phyloP scores from a whole-genome alignment of 2,797 vertebrate genomes.

The Falco concolor region DNA sequence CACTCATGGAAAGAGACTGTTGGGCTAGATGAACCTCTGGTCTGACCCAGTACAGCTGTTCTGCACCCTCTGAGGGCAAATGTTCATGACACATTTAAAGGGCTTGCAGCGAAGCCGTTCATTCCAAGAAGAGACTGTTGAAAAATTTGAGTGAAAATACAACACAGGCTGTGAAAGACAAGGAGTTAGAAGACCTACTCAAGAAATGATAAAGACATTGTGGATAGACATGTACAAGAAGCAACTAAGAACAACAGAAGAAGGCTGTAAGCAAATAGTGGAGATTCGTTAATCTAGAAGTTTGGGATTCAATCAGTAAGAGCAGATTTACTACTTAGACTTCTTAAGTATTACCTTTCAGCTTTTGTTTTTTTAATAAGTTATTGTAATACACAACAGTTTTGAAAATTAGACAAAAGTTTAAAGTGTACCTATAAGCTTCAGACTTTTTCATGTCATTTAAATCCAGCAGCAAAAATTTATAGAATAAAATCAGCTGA shows the following conservation, averaged over 20 bases:
- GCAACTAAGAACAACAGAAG: background rate
- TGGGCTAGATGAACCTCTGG: background rate
- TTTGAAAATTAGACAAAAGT: background rate
- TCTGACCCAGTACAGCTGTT: accelerated
- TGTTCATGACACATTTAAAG: background rate
- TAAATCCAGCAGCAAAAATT: background rate
- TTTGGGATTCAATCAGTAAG: background rate
- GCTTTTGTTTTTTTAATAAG: background rate
- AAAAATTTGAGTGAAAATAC: background rate
- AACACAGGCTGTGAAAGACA: background rate
- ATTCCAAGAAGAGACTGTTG: background rate
- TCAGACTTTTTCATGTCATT: background rate
- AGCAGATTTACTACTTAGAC: background rate
- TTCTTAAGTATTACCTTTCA: background rate
- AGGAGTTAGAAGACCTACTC: background rate
- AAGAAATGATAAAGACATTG: background rate
- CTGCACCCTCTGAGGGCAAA: background rate
- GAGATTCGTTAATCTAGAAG: background rate
- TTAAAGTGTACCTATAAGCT: background rate
- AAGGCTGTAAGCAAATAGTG: accelerated
- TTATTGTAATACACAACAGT: background rate
- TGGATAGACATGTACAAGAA: background rate
- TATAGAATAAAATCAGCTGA: background rate
- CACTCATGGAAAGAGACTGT: background rate
- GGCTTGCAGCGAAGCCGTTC: background rate